Conservation (phyloP, 2,888 invertebrate genomes). For the Syrista parreyssii region DNA sequence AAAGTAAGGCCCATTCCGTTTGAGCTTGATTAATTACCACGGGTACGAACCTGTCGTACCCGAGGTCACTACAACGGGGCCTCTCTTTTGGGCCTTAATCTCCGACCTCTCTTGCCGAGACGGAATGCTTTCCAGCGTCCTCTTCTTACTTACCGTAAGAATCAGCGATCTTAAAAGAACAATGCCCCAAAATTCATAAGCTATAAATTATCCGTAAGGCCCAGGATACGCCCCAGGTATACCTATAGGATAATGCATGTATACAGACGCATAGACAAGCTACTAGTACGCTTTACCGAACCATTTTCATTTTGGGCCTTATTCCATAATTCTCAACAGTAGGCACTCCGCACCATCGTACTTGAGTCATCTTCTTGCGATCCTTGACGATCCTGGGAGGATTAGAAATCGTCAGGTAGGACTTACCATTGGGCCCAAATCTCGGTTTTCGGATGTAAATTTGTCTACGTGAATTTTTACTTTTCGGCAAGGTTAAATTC, state of each 20-base stretch:
- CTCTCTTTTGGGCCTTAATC: conserved; percentile 33
- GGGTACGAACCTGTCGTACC: conserved; percentile 40
- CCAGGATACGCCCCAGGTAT: conserved; percentile 42
- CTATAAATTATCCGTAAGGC: conserved; percentile 55
- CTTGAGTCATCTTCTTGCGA: not conserved
- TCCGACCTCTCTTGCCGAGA: conserved; percentile 20
- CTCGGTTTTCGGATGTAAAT: too few species aligned
- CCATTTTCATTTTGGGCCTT: too few species aligned
- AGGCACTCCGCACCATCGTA: too few species aligned
- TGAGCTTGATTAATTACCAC: conserved; percentile 59
- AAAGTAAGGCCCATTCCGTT: conserved; percentile 10
- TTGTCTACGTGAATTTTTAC: too few species aligned
- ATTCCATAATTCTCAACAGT: too few species aligned
- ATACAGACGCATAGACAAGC: too few species aligned
- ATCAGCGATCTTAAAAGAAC: conserved; percentile 49
- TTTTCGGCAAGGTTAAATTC: too few species aligned
- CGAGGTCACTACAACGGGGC: conserved; percentile 28
- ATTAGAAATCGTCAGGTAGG: conserved; percentile 43
- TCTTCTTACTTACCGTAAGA: conserved; percentile 25
- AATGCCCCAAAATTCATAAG: conserved; percentile 49
- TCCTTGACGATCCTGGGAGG: conserved; percentile 27
- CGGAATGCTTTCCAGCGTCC: too few species aligned
- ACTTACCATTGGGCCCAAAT: not conserved
- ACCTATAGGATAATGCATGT: too few species aligned
- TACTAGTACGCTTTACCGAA: too few species aligned